A percentile compares a stretch with the other conserved stretches of the same genome.
phyloP scores from a whole-genome alignment of 2,113 vertebrate genomes.

The Pteropus alecto region DNA sequence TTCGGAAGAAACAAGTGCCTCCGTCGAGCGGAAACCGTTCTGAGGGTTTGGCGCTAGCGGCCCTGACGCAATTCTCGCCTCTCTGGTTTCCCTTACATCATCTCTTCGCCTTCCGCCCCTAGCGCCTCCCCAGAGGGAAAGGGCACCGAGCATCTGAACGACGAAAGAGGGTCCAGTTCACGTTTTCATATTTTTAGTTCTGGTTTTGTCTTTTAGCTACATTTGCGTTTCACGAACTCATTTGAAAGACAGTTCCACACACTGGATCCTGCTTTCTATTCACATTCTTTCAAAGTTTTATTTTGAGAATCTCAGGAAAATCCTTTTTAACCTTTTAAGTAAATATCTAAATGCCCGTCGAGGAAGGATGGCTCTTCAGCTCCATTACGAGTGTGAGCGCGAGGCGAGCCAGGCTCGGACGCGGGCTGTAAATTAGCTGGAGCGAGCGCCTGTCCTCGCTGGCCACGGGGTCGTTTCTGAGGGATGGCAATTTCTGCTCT shows the following conservation, averaged over 20 bases:
- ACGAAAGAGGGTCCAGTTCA: not conserved
- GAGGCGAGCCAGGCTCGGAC: not conserved
- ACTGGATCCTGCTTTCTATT: not conserved
- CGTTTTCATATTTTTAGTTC: not conserved
- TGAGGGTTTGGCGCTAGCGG: not conserved
- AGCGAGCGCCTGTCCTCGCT: not conserved
- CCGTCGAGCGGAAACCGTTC: not conserved
- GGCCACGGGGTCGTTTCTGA: not conserved
- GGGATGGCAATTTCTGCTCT: not conserved
- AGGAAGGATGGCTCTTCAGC: not conserved
- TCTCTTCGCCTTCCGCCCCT: not conserved
- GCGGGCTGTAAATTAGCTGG: not conserved
- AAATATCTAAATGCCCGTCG: not conserved
- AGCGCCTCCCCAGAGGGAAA: not conserved
- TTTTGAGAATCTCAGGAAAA: constrained; percentile 12
- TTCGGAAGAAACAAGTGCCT: not conserved
- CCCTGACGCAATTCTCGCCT: not conserved
- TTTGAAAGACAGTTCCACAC: not conserved
- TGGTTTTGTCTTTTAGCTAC: not conserved
- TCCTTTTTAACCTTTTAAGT: not conserved
- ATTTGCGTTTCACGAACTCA: constrained; percentile 19
- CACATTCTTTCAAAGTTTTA: not conserved
- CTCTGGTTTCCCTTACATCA: not conserved
- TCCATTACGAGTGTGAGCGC: not conserved
- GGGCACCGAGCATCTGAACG: not conserved